Percentiles rank a stretch among this genome's conserved stretches.
These are phyloP conservation scores for Orchestia grillus DNA, from an alignment of 1,140 invertebrate genomes.

Conservation along the genomic window DNA sequence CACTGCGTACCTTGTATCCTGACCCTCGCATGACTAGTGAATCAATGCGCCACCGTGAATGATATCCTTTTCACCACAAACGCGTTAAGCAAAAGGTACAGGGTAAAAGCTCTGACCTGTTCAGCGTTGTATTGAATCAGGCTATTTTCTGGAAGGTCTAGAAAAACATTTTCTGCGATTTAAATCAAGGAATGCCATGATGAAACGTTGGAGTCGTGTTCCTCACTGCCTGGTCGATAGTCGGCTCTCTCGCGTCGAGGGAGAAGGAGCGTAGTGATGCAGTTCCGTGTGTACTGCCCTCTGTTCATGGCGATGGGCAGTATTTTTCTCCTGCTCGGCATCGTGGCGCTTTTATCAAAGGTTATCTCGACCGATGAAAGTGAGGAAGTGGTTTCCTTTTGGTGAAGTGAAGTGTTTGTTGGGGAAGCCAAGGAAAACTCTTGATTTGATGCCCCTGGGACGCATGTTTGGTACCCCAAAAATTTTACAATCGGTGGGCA, in stretches of 20 bases:
- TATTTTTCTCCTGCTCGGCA: not conserved
- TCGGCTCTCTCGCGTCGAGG: constrained; percentile 5
- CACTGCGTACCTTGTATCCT: not conserved
- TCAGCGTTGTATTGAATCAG: not conserved
- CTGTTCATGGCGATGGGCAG: not conserved
- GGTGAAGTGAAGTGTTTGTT: not conserved
- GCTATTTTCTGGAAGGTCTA: not conserved
- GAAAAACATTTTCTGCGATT: not conserved
- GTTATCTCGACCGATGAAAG: not conserved
- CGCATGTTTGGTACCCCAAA: not conserved
- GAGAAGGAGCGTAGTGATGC: not conserved
- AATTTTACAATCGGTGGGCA: constrained; percentile 33
- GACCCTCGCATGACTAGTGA: not conserved
- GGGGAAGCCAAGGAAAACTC: not conserved
- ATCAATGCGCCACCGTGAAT: constrained; percentile 29
- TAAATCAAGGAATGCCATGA: not conserved
- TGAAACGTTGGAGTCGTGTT: constrained; percentile 15
- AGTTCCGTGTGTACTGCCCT: not conserved
- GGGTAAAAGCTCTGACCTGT: not conserved
- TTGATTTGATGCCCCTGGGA: not conserved
- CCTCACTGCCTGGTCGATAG: constrained; percentile 49
- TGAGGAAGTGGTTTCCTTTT: not conserved
- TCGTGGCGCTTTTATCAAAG: not conserved
- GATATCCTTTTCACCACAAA: not conserved
- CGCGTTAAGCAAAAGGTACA: not conserved